Base-by-base conservation (phyloP, 2,113 vertebrate species). In the Donacobius atricapilla region DNA sequence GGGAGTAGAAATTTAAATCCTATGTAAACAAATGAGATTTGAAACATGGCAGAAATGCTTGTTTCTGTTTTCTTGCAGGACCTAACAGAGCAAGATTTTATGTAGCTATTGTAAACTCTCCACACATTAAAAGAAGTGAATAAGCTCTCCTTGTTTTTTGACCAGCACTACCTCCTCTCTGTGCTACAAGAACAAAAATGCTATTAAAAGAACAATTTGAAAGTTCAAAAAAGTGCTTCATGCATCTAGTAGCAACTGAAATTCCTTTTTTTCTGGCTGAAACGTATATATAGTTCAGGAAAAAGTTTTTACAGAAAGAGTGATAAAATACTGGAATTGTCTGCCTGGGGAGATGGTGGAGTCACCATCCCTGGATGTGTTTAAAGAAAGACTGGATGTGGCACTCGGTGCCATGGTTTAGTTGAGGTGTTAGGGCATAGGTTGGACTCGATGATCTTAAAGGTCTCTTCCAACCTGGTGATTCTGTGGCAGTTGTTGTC, bases 311-410 rank as follows among this genome's bases (percentile, higher is more conserved):
- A 6, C 2, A 2, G 7, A 37, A 24, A 48, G 7, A 33, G 2
- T 40, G 30, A 33, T 61, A 2, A 33, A 21, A 8, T 33, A 40
- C 17, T 7, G 10, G 6, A 50, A 33, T 77, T 3, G 5, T 50
- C 28, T 77, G 16, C 22, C 28, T 0, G 0, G 13, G 17, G 22
- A 33, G 4, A 16, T 39, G 7, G 10, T 33, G 16, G 22, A 33
- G 17, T 27, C 35, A 27, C 13, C 28, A 50, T 8, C 22, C 7
- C 35, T 40, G 45, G 22, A 23, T 45, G 6, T 58, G 19, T 45
- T 58, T 30, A 17, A 21, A 44, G 40, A 25, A 45, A 22, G 19
- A 7, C 6, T 30, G 33, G 19, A 33, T 40, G 17, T 61, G 28
- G 23, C 10, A 51, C 45, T 22, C 0, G 0, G 17, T 63, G 45